Conservation (phyloP, 1,140 invertebrate genomes). For the Hyles vespertilio region DNA sequence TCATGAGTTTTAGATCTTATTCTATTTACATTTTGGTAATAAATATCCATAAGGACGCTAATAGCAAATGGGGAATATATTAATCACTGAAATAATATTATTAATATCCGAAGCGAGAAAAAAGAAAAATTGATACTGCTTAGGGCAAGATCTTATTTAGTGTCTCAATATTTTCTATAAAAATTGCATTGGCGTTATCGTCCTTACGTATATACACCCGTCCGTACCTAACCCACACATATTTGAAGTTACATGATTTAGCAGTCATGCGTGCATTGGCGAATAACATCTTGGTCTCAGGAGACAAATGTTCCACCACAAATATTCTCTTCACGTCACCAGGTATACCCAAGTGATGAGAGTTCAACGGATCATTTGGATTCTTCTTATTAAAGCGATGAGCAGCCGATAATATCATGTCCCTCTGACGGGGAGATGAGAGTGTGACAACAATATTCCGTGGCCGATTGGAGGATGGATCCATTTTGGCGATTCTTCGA, state of each 20-base stretch:
- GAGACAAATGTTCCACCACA: background rate
- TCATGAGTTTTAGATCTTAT: background rate
- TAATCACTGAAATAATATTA: too few relatives aligned
- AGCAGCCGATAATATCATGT: background rate
- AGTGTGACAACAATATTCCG: background rate
- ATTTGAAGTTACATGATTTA: background rate
- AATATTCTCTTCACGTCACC: background rate
- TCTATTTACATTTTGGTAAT: constrained; percentile 5
- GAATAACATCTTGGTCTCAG: background rate
- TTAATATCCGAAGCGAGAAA: background rate
- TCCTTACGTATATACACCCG: background rate
- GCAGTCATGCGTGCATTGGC: background rate
- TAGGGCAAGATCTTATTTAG: background rate
- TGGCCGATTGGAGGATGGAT: background rate
- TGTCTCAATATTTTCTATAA: background rate
- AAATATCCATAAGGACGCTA: background rate
- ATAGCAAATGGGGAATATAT: too few relatives aligned
- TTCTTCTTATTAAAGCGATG: background rate
- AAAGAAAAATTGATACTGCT: background rate
- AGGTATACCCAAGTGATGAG: background rate
- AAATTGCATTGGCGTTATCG: background rate
- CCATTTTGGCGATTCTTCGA: background rate
- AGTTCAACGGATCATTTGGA: background rate
- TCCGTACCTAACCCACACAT: background rate
- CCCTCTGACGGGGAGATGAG: background rate